Conservation (phyloP, 2,797 vertebrate species). For the Oceanodroma leucorhoa region DNA sequence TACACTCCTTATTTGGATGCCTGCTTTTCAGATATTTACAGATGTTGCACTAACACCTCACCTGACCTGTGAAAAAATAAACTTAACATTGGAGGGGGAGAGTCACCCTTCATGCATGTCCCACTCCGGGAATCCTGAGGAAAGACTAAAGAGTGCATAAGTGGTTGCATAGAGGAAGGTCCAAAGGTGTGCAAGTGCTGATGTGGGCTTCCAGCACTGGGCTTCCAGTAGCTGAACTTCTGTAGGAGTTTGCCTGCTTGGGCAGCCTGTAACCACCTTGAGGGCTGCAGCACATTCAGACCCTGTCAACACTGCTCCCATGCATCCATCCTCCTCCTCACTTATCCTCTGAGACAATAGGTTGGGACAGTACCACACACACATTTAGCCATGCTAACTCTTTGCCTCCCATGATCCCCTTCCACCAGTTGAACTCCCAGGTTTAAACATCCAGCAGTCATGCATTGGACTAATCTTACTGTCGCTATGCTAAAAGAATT, state of each 20-base stretch:
- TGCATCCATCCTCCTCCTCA: neutral
- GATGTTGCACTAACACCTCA: neutral
- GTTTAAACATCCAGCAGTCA: neutral
- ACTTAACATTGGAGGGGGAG: neutral
- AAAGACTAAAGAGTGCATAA: neutral
- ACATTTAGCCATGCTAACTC: neutral
- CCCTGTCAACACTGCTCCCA: rapidly evolving
- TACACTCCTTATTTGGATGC: neutral
- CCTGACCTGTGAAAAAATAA: neutral
- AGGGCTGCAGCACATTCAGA: neutral
- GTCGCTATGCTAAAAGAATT: neutral
- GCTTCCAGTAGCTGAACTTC: neutral
- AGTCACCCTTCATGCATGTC: neutral
- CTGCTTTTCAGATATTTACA: neutral
- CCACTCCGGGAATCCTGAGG: neutral
- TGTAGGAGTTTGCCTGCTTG: neutral
- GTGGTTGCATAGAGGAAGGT: neutral
- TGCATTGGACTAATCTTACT: neutral
- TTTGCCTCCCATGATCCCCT: neutral
- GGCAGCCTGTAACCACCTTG: neutral
- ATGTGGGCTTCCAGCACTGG: neutral
- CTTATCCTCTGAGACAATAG: rapidly evolving
- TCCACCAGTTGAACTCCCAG: neutral
- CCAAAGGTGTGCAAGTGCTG: neutral
- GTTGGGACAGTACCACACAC: neutral